phyloP scores from a whole-genome alignment of 1,140 invertebrate genomes.

The Formica exsecta region DNA sequence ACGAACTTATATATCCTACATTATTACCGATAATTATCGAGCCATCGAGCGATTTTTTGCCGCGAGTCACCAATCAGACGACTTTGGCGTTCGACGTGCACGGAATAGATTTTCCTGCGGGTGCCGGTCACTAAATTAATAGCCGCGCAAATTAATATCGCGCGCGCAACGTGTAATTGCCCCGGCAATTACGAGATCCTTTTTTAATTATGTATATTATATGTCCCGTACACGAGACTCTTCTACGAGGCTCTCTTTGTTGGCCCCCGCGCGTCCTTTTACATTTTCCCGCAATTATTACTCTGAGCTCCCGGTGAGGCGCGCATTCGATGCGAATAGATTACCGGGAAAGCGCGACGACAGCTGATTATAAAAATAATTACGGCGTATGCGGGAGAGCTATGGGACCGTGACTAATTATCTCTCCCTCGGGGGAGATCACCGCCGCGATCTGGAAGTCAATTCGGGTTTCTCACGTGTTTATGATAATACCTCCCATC shows the following conservation, averaged over 20 bases:
- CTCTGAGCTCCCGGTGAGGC: slow-evolving; percentile 17
- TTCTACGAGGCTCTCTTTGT: not conserved
- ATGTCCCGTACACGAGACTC: slow-evolving; percentile 38
- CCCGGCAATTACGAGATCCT: slow-evolving; percentile 43
- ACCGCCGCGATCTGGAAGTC: slow-evolving; percentile 59
- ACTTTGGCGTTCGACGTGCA: slow-evolving; percentile 31
- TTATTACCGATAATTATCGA: slow-evolving; percentile 54
- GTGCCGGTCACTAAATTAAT: slow-evolving; percentile 54
- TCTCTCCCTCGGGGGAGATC: slow-evolving; percentile 59
- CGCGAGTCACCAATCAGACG: slow-evolving; percentile 35
- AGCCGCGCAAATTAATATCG: slow-evolving; percentile 62
- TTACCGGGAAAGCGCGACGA: slow-evolving; percentile 76
- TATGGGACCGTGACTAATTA: slow-evolving; percentile 75
- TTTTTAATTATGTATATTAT: slow-evolving; percentile 72
- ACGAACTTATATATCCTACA: slow-evolving; percentile 39
- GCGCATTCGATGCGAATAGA: slow-evolving; percentile 63
- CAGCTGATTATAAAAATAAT: slow-evolving; percentile 77
- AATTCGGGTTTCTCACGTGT: slow-evolving; percentile 57
- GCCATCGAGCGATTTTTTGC: slow-evolving; percentile 50
- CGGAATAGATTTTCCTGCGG: slow-evolving; percentile 52
- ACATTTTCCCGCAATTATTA: slow-evolving; percentile 53
- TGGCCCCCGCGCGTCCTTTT: not conserved
- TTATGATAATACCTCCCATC: slow-evolving; percentile 64
- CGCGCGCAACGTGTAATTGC: slow-evolving; percentile 63
- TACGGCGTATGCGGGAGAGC: slow-evolving; percentile 40